Evolutionary conservation across 2,113 vertebrate genomes (phyloP), one percentile per base, ranked within the genome.

Genomic region (Raphicerus campestris): DNA sequence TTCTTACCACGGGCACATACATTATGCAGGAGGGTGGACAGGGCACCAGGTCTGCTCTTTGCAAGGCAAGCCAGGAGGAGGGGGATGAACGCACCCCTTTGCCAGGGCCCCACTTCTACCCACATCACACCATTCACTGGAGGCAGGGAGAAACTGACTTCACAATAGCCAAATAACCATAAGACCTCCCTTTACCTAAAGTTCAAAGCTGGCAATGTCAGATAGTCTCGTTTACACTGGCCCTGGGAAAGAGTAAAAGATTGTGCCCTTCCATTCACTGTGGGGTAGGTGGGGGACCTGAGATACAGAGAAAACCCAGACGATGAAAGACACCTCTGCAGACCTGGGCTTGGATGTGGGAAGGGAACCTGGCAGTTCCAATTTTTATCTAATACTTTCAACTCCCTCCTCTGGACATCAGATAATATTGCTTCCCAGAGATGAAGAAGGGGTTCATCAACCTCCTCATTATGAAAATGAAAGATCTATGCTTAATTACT

Each of bases 1-100:
- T 96, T 96, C 91, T 73, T 92, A 24, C 88, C 66, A 24, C 6
- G 24, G 55, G 81, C 30, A 85, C 95, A 55, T 95, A 10, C 87
- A 94, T 93, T 78, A 97, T 96, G 83, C 83, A 97, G 61, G 77
- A 93, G 47, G 70, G 73, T 24, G 7, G 91, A 84, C 93, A 92
- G 56, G 10, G 58, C 16, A 11, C 91, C 63, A 49, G 56, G 88
- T 39, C 87, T 56, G 83, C 28, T 73, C 7, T 11, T 13, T 70
- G 61, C 55, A 83, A 91, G 56, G 78, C 83, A 87, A 93, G 75
- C 35, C 73, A 93, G 39, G 39, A 81, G 58, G 82, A 93, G 10
- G 42, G 24, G 35, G 73, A 61, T 24, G 17, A 10, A n/a, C 22
- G 26, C 5, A 10, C 15, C 28, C 56, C 70, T 96, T 81, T 93